phyloP scores from a whole-genome alignment of 2,113 vertebrate species.

The Aplodontia rufa region DNA sequence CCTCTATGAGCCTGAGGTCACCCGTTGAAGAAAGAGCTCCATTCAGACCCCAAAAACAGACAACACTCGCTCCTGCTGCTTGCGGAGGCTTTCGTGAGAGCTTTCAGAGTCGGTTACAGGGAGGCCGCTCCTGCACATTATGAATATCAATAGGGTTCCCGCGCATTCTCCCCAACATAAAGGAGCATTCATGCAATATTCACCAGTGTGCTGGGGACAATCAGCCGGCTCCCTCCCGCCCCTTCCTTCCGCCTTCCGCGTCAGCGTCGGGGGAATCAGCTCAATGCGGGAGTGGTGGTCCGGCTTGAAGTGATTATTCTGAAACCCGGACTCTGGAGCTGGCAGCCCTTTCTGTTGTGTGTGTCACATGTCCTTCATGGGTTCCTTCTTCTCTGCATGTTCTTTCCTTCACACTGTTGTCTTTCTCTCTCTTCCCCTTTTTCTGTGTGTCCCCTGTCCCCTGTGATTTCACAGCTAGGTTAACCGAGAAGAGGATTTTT shows the following conservation, averaged over 20 bases:
- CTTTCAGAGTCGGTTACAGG: slow-evolving; percentile 50
- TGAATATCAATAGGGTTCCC: slow-evolving; percentile 55
- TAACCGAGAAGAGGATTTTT: not conserved
- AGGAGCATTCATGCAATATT: slow-evolving; percentile 58
- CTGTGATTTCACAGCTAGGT: not conserved
- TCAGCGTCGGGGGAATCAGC: slow-evolving; percentile 54
- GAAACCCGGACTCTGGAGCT: not conserved
- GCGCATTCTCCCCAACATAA: slow-evolving; percentile 55
- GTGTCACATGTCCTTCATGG: not conserved
- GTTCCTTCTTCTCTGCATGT: not conserved
- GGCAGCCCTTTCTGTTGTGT: not conserved
- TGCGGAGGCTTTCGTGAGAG: slow-evolving; percentile 62
- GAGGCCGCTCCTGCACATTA: slow-evolving; percentile 56
- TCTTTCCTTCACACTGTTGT: not conserved
- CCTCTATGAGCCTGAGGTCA: not conserved
- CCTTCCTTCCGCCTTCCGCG: slow-evolving; percentile 49
- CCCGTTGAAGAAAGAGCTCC: not conserved
- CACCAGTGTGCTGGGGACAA: slow-evolving; percentile 32
- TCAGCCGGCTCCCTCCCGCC: not conserved
- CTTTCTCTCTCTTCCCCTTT: not conserved
- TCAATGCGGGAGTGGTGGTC: not conserved
- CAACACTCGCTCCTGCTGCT: not conserved
- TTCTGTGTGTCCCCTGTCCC: not conserved
- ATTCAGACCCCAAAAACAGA: slow-evolving; percentile 43
- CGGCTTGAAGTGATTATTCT: slow-evolving; percentile 39